These are phyloP conservation scores for Haliclona indistincta DNA, from an alignment of 37 sponge, comb jelly and placozoan species.

Conservation along the genomic window DNA sequence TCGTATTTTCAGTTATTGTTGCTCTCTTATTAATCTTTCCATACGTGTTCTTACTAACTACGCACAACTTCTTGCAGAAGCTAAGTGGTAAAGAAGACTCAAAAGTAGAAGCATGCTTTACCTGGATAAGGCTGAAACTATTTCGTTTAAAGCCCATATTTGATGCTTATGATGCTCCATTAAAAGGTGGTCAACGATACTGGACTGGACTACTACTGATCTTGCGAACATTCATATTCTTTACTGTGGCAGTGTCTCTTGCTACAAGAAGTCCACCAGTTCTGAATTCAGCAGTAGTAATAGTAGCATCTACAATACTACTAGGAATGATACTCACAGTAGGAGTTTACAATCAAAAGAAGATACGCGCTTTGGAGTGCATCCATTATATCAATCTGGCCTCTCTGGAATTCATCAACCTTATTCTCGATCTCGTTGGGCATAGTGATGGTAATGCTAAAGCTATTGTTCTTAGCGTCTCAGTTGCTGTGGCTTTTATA, in stretches of 20 bases:
- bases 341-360: not conserved
- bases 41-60: constrained; percentile 1
- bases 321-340: not conserved
- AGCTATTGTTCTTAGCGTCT: not conserved
- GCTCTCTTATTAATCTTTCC: constrained; percentile 19
- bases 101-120: not conserved
- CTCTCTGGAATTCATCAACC: not conserved
- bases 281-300: not conserved
- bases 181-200: not conserved
- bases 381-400: not conserved
- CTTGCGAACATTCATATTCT: not conserved
- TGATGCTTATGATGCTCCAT: constrained; percentile 22
- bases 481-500: not conserved
- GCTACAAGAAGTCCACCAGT: not conserved
- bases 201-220: constrained; percentile 26
- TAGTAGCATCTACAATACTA: not conserved
- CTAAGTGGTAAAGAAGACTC: not conserved
- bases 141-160: constrained; percentile 4
- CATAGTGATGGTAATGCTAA: not conserved
- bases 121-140: not conserved
- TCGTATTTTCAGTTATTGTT: not conserved
- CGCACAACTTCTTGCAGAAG: not conserved
- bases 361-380: not conserved
- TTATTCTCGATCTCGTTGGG: not conserved
- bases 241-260: not conserved